Base-by-base conservation (phyloP, 2,888 invertebrate species). In the Xiphydria camelus region DNA sequence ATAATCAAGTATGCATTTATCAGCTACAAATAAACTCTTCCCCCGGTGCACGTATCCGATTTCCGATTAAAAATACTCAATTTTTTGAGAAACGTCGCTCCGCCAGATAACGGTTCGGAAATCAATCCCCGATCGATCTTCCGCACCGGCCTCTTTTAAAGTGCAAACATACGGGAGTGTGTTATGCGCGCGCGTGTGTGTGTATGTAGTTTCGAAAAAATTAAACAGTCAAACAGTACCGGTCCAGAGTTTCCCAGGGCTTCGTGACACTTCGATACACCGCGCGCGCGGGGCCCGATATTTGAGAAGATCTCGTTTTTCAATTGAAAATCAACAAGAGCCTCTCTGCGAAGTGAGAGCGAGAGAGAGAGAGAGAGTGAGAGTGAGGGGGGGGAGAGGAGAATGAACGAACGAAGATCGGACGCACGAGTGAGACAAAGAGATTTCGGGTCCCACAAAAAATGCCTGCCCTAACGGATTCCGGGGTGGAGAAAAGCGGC, bases 301-400 rank as follows among this genome's bases (percentile, higher is more conserved):
- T 75, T 74, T 70, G 70, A 70, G 53, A 58, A 66, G 70, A 74
- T 75, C 74, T 71, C 70, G 67, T n/a, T n/a, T 74, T 75, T 73
- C 74, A 73, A 73, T 74, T 70, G 71, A 71, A 68, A 70, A 73
- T 73, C 72, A 71, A 70, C 65, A 64, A 43, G n/a, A n/a, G n/a
- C n/a, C n/a, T n/a, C 49, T 47, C 43, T 39, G 9, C 26, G 26
- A 3, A 26, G 1, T 2, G 10, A 26, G 26, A 26, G 14, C 26
- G 10, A 25, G 12, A 12, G n/a, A 26, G 26, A 26, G 4, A 10
- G 10, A 2, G 14, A 10, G 0, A 26, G 4, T 10, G 26, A 26
- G 10, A 10, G n/a, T 6, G 26, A 26, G 26, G 14, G n/a, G 14
- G 2, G 14, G n/a, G 34, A 41, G 35, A 45, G 45, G 41, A 47